Evolutionary conservation across 1,140 invertebrate genomes (phyloP).

Genomic region (Magallana ariakensis): DNA sequence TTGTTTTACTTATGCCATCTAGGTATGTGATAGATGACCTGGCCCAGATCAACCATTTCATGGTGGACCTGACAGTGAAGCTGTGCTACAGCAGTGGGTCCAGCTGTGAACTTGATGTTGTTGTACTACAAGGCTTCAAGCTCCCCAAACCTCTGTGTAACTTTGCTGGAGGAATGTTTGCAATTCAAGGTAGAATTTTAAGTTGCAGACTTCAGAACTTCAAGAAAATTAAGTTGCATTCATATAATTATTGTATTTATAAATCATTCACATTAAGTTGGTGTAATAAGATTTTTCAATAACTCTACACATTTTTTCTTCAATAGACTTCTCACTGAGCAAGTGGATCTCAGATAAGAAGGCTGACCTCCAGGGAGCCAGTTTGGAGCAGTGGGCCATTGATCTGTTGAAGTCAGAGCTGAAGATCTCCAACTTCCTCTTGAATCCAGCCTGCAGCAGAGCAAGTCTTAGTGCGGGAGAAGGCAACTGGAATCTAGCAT

Average conservation of each 20-base stretch:
- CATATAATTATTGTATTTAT: too few species aligned
- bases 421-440: conserved; percentile 32
- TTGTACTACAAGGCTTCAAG: conserved; percentile 42
- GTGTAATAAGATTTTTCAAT: too few species aligned
- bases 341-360: conserved; percentile 5
- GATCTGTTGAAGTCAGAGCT: conserved; percentile 49
- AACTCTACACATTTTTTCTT: background rate
- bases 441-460: conserved; percentile 39
- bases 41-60: conserved; percentile 22
- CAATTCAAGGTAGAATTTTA: conserved; percentile 40
- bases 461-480: conserved; percentile 1
- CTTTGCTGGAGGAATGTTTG: conserved; percentile 40
- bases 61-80: conserved; percentile 47
- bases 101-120: conserved; percentile 39
- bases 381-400: conserved; percentile 23
- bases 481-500: conserved; percentile 45
- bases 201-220: too few species aligned
- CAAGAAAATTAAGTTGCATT: too few species aligned
- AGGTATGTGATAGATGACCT: conserved; percentile 55
- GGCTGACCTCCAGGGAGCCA: background rate
- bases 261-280: too few species aligned
- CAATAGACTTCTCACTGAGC: conserved; percentile 22
- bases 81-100: conserved; percentile 45
- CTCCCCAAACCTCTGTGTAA: conserved; percentile 50
- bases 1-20: background rate